Evolutionary conservation across 2,113 vertebrate genomes (phyloP).

Genomic region (Leuciscus idus): DNA sequence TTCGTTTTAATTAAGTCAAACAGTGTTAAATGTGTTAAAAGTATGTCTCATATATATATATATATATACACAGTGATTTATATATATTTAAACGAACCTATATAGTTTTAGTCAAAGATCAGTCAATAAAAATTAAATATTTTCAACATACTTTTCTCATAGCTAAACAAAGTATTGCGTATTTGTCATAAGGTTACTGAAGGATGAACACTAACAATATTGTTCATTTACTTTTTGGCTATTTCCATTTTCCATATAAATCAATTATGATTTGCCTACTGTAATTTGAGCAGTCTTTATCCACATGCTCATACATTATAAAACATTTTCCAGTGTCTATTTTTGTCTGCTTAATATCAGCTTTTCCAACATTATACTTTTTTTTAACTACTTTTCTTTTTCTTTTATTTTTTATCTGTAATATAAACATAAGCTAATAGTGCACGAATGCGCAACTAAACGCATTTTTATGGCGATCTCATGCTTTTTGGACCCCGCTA

Average conservation of each 20-base stretch:
- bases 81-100: too few species aligned
- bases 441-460: background rate
- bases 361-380: too few species aligned
- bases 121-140: too few species aligned
- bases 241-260: background rate
- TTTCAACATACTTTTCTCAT: background rate
- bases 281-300: too few species aligned
- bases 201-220: background rate
- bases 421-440: too few species aligned
- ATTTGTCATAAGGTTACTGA: background rate
- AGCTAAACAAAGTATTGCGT: background rate
- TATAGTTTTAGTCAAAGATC: background rate
- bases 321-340: background rate
- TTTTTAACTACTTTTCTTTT: too few species aligned
- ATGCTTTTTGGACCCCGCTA: background rate
- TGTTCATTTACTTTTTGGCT: background rate
- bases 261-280: too few species aligned
- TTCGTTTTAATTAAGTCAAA: too few species aligned
- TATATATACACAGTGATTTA: too few species aligned
- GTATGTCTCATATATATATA: accelerated
- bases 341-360: background rate
- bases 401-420: too few species aligned
- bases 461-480: background rate
- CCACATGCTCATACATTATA: background rate
- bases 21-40: background rate